Conservation (phyloP, 2,888 invertebrate genomes). For the Choristoneura rosaceana region DNA sequence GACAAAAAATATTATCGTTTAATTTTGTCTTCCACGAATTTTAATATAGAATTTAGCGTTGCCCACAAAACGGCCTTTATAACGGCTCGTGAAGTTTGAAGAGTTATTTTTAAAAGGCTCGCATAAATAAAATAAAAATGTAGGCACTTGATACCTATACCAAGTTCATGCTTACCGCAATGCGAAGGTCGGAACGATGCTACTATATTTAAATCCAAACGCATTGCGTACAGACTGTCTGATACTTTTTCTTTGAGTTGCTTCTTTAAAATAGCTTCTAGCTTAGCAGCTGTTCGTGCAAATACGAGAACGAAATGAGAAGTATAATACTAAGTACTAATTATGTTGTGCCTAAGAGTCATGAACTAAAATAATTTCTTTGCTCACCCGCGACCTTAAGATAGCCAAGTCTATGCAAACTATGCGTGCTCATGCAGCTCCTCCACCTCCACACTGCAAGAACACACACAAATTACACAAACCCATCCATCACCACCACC, state of each 20-base stretch:
- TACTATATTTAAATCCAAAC: conserved; percentile 50
- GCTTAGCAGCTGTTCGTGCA: not conserved
- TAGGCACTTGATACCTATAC: conserved; percentile 18
- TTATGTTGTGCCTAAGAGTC: too few relatives aligned
- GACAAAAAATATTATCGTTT: conserved; percentile 9
- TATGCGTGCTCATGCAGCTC: too few relatives aligned
- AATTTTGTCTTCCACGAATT: conserved; percentile 10
- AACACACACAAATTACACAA: too few relatives aligned
- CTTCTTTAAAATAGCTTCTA: not conserved
- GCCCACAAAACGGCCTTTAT: conserved; percentile 19
- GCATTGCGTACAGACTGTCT: conserved; percentile 9
- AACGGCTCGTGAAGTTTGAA: conserved; percentile 7
- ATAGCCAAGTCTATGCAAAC: too few relatives aligned
- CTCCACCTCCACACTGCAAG: too few relatives aligned
- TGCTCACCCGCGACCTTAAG: too few relatives aligned
- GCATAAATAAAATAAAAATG: conserved; percentile 27
- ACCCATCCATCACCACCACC: too few relatives aligned
- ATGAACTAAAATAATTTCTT: too few relatives aligned
- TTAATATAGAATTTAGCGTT: conserved; percentile 21
- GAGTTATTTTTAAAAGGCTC: conserved; percentile 20
- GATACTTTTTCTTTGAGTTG: not conserved
- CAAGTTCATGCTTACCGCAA: conserved; percentile 52
- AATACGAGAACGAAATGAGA: too few relatives aligned
- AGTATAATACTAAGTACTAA: too few relatives aligned
- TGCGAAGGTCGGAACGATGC: conserved; percentile 55